Evolutionary conservation across 1,140 invertebrate species (phyloP), one percentile per base, ranked within the genome.

Genomic region (Drosophila repleta): DNA sequence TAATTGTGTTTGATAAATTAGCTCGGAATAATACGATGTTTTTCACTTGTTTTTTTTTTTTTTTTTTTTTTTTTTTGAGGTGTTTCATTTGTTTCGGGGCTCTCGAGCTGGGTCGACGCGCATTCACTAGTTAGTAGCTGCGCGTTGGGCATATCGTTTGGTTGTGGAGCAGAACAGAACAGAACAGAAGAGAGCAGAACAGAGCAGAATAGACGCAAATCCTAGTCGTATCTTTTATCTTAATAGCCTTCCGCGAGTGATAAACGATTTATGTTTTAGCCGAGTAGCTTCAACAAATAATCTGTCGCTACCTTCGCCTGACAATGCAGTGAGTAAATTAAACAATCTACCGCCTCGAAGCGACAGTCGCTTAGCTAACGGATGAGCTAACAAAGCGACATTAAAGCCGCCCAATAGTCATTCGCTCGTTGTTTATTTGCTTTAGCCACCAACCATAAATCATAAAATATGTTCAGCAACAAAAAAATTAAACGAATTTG

Each of bases 251-350:
- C 43, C 46, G 48, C 39, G 68, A 74, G 62, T 71, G 53, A 78
- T 85, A 85, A 81, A 87, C 76, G 74, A 85, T 85, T 87, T 84
- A 84, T 77, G 49, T 39, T 39, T 43, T 43, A 29, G 55, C 32
- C 43, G 49, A 66, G 82, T 87, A 85, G 77, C 77, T 74, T 83
- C 73, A 70, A 55, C 79, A 83, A 82, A 78, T 63, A 81, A 29
- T 46, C 24, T 41, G 17, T 51, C 26, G 60, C 70, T 67, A 52
- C 55, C 57, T 77, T 76, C 48, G 63, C 61, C 52, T 62, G 43
- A 64, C 63, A 48, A 82, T 85, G 81, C 52, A 87, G 81, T 85
- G 66, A 85, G 81, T 85, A 43, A 69, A 68, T 74, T 53, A 51
- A 20, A 45, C 29, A 61, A 61, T 35, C 17, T 37, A 35, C 7